Conservation (phyloP, 2,888 invertebrate species). For the Reticulitermes lucifugus region DNA sequence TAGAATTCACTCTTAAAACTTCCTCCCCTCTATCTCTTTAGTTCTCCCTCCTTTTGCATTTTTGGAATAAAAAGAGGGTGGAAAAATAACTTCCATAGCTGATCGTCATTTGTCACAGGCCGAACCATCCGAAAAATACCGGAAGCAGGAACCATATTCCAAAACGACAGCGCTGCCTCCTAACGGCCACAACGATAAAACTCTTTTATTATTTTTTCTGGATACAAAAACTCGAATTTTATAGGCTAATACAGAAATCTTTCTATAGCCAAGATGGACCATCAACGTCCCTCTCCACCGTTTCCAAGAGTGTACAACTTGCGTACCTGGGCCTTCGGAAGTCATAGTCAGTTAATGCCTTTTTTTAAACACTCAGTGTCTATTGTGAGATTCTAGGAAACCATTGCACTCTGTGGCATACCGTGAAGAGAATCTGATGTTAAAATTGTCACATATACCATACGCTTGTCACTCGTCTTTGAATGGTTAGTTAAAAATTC, state of each 20-base stretch:
- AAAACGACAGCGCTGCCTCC: constrained; percentile 29
- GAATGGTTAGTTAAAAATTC: too few relatives aligned
- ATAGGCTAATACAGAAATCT: constrained; percentile 50
- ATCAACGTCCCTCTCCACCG: constrained; percentile 2
- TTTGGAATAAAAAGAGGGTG: constrained; percentile 15
- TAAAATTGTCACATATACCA: too few relatives aligned
- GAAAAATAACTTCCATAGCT: constrained; percentile 30
- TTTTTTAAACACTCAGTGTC: too few relatives aligned
- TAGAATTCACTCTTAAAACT: constrained; percentile 26
- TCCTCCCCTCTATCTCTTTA: constrained; percentile 20
- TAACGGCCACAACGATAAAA: constrained; percentile 44
- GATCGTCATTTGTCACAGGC: constrained; percentile 50
- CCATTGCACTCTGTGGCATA: too few relatives aligned
- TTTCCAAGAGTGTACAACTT: constrained; percentile 7
- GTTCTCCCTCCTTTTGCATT: constrained; percentile 5
- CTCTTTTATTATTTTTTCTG: constrained; percentile 28
- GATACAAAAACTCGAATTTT: constrained; percentile 45
- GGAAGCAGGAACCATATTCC: constrained; percentile 49
- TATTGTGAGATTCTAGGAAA: too few relatives aligned
- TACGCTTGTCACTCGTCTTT: too few relatives aligned
- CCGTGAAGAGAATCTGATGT: too few relatives aligned
- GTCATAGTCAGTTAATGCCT: too few relatives aligned
- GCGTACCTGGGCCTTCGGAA: neutral
- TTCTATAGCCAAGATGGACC: constrained; percentile 35
- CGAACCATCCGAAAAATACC: constrained; percentile 50